Evolutionary conservation across 2,888 invertebrate genomes (phyloP), one percentile per base, ranked within the genome.

Genomic region (Epirrita christyi): DNA sequence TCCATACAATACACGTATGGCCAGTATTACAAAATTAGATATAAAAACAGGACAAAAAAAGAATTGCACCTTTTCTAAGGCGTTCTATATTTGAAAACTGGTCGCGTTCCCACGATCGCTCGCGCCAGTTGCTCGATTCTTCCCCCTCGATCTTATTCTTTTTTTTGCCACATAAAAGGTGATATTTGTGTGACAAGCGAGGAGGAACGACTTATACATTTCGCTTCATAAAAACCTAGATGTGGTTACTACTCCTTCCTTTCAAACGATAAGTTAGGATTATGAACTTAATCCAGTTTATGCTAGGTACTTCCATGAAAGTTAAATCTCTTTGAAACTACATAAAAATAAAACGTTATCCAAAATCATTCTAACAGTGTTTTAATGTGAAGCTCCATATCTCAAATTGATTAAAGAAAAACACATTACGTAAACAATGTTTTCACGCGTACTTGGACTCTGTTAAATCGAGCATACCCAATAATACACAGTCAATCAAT

Each of bases 31-130:
- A 52, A 44, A n/a, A n/a, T n/a, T n/a, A n/a, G n/a, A 78, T 75
- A 85, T 78, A 87, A 87, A 89, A 89, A 86, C 75, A 68, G 59
- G 67, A 76, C 73, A 84, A 85, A 88, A n/a, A 86, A 82, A 80
- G 83, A 86, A 90, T 89, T 87, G 91, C 89, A 91, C 88, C 91
- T 92, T 91, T 91, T 87, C 87, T 89, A 89, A 88, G 85, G 84
- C 84, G 88, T 86, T 88, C 86, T 86, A 86, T 84, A 88, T 86
- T 88, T 85, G 84, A 86, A 82, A 86, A 86, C 85, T 85, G 84
- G 87, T 84, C 81, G 83, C 84, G 86, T 92, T 92, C 92, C 92
- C 92, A 92, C 92, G 92, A 80, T 90, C 85, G 85, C 85, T 83
- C 86, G 86, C 91, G 92, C 88, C 90, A 92, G 91, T 92, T 92